A percentile compares a stretch with the other conserved stretches of the same genome.
Evolutionary conservation across 2,888 invertebrate genomes (phyloP).

Genomic region (Ophioninae sp.): DNA sequence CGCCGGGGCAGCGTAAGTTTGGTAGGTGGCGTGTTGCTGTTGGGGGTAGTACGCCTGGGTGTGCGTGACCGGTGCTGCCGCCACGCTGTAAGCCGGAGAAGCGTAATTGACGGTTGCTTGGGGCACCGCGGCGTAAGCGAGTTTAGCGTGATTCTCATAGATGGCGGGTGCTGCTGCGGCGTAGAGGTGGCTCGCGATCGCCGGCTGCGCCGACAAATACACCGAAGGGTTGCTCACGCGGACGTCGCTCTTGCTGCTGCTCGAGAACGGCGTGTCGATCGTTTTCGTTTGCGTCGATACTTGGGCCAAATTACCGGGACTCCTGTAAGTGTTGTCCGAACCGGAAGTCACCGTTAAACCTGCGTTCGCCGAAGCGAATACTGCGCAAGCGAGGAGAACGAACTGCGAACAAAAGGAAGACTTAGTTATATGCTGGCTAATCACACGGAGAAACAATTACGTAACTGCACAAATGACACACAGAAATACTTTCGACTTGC

Average conservation of each 20-base stretch:
- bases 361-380: slow-evolving; percentile 74
- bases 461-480: no score
- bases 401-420: slow-evolving; percentile 30
- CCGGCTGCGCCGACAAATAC: slow-evolving; percentile 58
- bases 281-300: slow-evolving; percentile 86
- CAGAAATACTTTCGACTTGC: no score
- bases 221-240: slow-evolving; percentile 84
- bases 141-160: slow-evolving; percentile 49
- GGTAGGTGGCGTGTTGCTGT: slow-evolving; percentile 48
- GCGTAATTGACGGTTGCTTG: slow-evolving; percentile 48
- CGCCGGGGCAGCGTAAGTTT: slow-evolving; percentile 50
- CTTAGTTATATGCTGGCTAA: neutral
- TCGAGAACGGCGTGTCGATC: slow-evolving; percentile 88
- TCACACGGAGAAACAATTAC: no score
- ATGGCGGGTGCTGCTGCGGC: slow-evolving; percentile 45
- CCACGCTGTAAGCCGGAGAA: slow-evolving; percentile 35
- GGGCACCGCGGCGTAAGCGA: slow-evolving; percentile 45
- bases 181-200: slow-evolving; percentile 50
- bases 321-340: slow-evolving; percentile 81
- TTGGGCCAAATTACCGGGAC: slow-evolving; percentile 85
- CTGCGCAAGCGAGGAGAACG: slow-evolving; percentile 81
- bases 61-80: slow-evolving; percentile 54
- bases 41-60: slow-evolving; percentile 56
- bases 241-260: slow-evolving; percentile 87
- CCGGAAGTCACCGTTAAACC: slow-evolving; percentile 80